Base-by-base conservation (phyloP, 2,888 invertebrate species). In the Acheta domesticus region DNA sequence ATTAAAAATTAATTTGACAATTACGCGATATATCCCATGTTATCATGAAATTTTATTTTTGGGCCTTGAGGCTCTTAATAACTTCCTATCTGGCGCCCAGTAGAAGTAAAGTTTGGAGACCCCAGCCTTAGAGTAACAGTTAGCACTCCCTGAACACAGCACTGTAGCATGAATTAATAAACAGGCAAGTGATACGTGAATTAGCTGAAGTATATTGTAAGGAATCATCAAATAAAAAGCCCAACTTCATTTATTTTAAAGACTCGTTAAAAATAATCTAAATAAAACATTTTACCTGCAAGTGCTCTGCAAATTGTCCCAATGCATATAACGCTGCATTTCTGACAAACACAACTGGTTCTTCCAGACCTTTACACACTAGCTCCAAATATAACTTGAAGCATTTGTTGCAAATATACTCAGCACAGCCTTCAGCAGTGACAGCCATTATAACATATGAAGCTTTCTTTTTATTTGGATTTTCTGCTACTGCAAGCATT, bases 241-340 rank as follows among this genome's bases (percentile, higher is more conserved):
- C 5, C 36, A 36, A 36, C 36, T 36, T 23, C 23, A 23, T 23
- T 36, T 36, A 8, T 36, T 36, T 36, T 36, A 36, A 36, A 73
- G 14, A 20, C 73, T n/a, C 11, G 8, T 73, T n/a, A 73, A 73
- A n/a, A 20, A 73, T 11, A 12, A 73, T 11, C 5, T 73, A 73
- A 73, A 73, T 73, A 19, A 73, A 73, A 20, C 12, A 3, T 1
- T n/a, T 81, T 83, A 90, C 90, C 87, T 92, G 94, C 77, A 95
- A 87, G 87, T 92, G 91, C 85, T 95, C 94, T 0, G 94, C 92
- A 86, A 94, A 94, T 86, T 94, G 94, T 0, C 94, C 94, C 8
- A 95, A 87, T 0, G 94, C 92, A 87, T 93, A 94, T 77, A 95
- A 89, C 0, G 94, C 94, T 1, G 93, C 92, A 86, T 93, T 93